Base-by-base conservation (phyloP, 92 coral and sea anemone genomes). In the Pocillopora meandrina region DNA sequence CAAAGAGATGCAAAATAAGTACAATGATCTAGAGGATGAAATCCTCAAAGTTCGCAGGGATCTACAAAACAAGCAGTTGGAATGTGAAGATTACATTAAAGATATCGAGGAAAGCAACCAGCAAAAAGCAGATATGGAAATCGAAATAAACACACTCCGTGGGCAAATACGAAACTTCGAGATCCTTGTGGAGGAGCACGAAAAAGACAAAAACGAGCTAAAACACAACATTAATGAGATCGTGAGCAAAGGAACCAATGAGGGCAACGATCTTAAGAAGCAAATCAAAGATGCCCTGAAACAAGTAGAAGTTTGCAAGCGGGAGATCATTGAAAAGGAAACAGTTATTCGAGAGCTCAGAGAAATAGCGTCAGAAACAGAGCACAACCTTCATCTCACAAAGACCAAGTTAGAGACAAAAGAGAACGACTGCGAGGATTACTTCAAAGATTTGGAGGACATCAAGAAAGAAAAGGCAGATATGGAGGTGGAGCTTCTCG, bases 121-220 rank as follows among this genome's bases (percentile, higher is more conserved):
- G 58, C 90, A 92, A 77, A 92, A 93, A 61, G 83, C 95, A 57
- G 98, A 94, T 67, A 87, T 94, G 92, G 95, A 92, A 72, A 90
- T 92, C 35, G 90, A 89, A 33, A 89, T 94, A 72, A 90, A 80
- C 77, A 87, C 87, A 35, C 90, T 94, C 12, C 88, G 86, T 21
- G 98, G 98, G 20, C 90, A 94, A 85, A 81, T 94, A 63, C 82
- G 98, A 72, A 94, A 87, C 79, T 67, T 86, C 18, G 93, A 94
- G 77, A 62, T 92, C 77, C 76, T 92, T 65, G n/a, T 79, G 5
- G 93, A 89, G 12, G 98, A 94, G 87, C 87, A 87, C 71, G 90
- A 86, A 63, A 90, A 92, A 42, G 98, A 94, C 81, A 94, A 92
- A 82, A 87, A 82, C 9, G 95, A 94, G 21, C 83, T 94, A 11